Base-by-base conservation (phyloP, 2,797 vertebrate species). In the Hirundo rustica region DNA sequence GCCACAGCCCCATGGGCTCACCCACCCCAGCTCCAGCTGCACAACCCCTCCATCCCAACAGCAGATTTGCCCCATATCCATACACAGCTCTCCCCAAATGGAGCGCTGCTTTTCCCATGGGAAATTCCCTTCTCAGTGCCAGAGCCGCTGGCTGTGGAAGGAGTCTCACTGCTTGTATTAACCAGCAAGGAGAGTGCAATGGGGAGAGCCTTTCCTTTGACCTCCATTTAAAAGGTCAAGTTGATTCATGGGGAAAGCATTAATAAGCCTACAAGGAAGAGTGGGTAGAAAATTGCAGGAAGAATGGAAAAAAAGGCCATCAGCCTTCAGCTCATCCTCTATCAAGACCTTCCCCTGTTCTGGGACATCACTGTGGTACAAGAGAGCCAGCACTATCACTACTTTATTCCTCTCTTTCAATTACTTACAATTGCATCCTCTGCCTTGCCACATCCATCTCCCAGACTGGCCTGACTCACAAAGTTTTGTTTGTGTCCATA, bases 1-100 rank as follows among this genome's bases (percentile, higher is more conserved):
- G 2, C 27, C 57, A 54, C 34, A 74, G 71, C 7, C 73, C 53
- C 45, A 9, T 15, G 53, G 80, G 79, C 61, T 93, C 58, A 27
- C 1, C 3, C 57, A 36, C 51, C n/a, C 55, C 22, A 1, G 34
- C 60, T 20, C 34, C 81, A 25, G 21, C 5, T 76, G 61, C 88
- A 81, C 75, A 55, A 48, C 74, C 45, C 20, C 42, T 66, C 22
- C 10, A 38, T 19, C 55, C 62, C 75, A 40, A 70, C 61, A 64
- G 54, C 60, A 26, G 48, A 27, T 22, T 34, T 2, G 0, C 15
- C 38, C 3, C 0, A 12, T 11, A 45, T 3, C 84, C 60, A 48
- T 44, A 23, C n/a, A 7, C 48, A 47, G 34, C 61, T 14, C 57
- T 61, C 68, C 2, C 0, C 42, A 65, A 85, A 65, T 3, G 6